Base-by-base conservation (phyloP, 1,140 invertebrate species). In the Drosophila bocki region DNA sequence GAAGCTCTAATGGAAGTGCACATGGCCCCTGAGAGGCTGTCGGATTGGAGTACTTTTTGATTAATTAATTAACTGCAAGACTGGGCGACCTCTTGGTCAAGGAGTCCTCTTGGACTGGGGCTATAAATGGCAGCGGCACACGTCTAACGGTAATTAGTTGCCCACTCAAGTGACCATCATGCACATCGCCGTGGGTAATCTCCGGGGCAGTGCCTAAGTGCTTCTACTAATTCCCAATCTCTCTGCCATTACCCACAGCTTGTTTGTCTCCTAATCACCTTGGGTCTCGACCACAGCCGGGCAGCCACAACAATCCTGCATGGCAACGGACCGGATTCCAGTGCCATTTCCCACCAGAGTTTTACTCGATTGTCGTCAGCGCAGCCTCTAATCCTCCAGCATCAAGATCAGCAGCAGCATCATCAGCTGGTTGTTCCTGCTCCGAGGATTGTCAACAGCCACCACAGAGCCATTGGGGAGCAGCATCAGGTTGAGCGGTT, bases 311-410 rank as follows among this genome's bases (percentile, higher is more conserved):
- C 80, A 22, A 78, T 91, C 22, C 48, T 83, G 9, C 85, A 93
- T 22, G 82, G 51, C 42, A 65, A 62, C 22, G 53, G 48, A 7
- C 53, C 79, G 35, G 79, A 86, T 41, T 79, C 78, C 64, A 85
- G 93, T 7, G 92, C 91, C 54, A 80, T 94, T 13, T 94, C 94
- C 29, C 93, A 94, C 70, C 93, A 94, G 71, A 93, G 93, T 37
- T 93, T 91, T 64, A 78, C 72, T 11, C 74, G 88, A 11, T 47
- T 84, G 50, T 58, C 75, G 2, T 48, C 82, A 37, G 37, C 61
- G 26, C 47, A 61, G 33, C 62, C 62, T 35, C 59, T 62, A 42
- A 50, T 62, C 39, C 44, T 57, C 15, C 56, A 63, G 47, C 63
- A 48, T 39, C 59, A 32, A 3, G 47, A 51, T 32, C 59, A 32